phyloP scores from a whole-genome alignment of 2,113 vertebrate species.

The Tragelaphus buxtoni region DNA sequence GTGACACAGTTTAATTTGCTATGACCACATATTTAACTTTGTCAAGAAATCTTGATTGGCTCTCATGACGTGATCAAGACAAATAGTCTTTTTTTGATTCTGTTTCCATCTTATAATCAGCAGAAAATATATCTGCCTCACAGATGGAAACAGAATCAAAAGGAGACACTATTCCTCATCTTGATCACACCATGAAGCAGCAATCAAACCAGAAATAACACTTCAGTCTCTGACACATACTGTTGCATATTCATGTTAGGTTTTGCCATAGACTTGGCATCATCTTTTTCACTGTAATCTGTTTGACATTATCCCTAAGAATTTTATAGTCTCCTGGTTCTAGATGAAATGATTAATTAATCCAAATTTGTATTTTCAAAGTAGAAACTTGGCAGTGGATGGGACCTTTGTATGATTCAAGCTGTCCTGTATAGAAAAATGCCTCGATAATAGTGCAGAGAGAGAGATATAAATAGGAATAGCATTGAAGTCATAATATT shows the following conservation, averaged over 20 bases:
- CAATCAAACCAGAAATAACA: background rate
- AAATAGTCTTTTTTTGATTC: background rate
- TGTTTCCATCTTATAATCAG: slow-evolving; percentile 23
- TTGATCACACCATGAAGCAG: background rate
- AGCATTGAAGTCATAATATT: background rate
- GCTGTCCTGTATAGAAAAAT: background rate
- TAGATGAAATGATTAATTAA: slow-evolving; percentile 15
- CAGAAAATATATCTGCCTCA: background rate
- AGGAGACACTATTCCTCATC: background rate
- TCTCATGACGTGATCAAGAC: background rate
- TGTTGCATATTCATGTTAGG: background rate
- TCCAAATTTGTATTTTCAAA: background rate
- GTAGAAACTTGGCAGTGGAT: background rate
- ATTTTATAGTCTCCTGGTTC: background rate
- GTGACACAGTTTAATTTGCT: background rate
- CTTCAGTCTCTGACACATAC: background rate
- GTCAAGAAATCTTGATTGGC: background rate
- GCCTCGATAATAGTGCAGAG: background rate
- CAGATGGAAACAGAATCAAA: background rate
- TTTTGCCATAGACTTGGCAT: background rate
- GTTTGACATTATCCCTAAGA: background rate
- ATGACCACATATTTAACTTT: background rate
- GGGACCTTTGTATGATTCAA: background rate
- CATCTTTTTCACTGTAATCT: background rate
- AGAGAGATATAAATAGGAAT: background rate